Conservation (phyloP, 2,888 invertebrate species). For the Acleris laterana region DNA sequence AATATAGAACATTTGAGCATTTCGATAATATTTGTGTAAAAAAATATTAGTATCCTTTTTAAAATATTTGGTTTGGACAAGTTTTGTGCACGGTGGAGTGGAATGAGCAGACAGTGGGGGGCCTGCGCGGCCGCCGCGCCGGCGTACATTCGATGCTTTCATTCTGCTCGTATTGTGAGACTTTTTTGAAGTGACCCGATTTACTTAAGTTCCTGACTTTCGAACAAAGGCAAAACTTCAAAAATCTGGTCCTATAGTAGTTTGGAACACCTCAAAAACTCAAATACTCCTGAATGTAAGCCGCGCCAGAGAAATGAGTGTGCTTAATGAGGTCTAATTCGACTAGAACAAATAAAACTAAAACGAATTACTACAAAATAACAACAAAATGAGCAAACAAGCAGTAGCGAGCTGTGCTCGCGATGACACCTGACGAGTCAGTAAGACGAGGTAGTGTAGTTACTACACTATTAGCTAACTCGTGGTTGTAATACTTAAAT, state of each 20-base stretch:
- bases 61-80: conserved; percentile 53
- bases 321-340: conserved; percentile 63
- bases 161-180: no score
- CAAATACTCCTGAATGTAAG: conserved; percentile 53
- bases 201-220: no score
- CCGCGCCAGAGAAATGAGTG: conserved; percentile 50
- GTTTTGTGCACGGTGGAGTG: conserved; percentile 54
- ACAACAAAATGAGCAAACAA: conserved; percentile 72
- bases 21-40: conserved; percentile 76
- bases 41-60: conserved; percentile 73
- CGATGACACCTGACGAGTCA: conserved; percentile 58
- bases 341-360: conserved; percentile 66
- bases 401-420: conserved; percentile 77
- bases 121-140: neutral
- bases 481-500: conserved; percentile 52
- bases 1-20: conserved; percentile 81
- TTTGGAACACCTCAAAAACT: no score
- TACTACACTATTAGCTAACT: conserved; percentile 73
- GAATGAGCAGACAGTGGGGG: conserved; percentile 46
- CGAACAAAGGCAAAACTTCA: no score
- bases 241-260: no score
- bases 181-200: no score
- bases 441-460: conserved; percentile 81
- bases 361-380: conserved; percentile 58
- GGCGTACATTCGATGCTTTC: no score